A percentile compares a stretch with the other conserved stretches of the same genome.
Evolutionary conservation across 2,797 vertebrate genomes (phyloP).

Genomic region (Poecilia picta): DNA sequence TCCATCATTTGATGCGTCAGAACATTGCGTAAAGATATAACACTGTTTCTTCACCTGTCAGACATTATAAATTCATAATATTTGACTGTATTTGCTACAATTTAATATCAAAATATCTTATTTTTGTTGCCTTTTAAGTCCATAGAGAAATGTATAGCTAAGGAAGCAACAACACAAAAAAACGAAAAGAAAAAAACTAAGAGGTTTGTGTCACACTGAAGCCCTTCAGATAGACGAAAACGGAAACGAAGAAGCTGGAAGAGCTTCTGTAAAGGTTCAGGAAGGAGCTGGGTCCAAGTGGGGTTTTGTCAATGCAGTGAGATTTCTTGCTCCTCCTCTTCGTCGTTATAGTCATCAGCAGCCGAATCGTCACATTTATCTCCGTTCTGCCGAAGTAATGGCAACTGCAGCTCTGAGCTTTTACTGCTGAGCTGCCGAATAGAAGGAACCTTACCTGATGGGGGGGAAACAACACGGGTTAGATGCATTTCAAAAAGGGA

Average conservation of each 20-base stretch:
- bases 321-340: constrained; percentile 76
- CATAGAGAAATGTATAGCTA: constrained; percentile 2
- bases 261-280: background rate
- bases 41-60: background rate
- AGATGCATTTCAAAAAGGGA: background rate
- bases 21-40: constrained; percentile 22
- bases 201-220: background rate
- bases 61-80: constrained; percentile 17
- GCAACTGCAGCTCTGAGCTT: constrained; percentile 84
- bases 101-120: constrained; percentile 37
- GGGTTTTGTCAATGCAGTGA: constrained; percentile 52
- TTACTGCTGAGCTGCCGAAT: constrained; percentile 72
- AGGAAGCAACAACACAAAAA: background rate
- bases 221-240: background rate
- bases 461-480: background rate
- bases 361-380: constrained; percentile 51
- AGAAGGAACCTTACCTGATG: constrained; percentile 63
- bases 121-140: constrained; percentile 23
- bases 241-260: background rate
- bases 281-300: background rate
- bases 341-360: constrained; percentile 61
- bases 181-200: background rate
- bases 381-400: constrained; percentile 74
- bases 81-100: constrained; percentile 4
- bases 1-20: constrained; percentile 9